phyloP scores from a whole-genome alignment of 92 coral and sea anemone species.

The Porites rus region DNA sequence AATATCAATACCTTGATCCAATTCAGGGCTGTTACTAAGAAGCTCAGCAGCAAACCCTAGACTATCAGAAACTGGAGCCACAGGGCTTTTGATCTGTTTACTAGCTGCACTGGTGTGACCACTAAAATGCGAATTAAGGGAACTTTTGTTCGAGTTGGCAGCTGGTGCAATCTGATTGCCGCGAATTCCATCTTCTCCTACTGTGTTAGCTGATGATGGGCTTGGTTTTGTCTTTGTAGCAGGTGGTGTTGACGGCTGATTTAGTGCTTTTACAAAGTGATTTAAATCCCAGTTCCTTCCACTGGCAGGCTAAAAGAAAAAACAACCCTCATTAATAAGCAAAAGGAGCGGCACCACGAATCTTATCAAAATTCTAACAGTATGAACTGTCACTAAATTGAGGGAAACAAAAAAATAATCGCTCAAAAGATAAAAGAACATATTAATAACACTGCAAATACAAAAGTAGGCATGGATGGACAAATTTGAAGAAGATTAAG shows the following conservation, averaged over 20 bases:
- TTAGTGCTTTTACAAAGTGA: constrained; percentile 51
- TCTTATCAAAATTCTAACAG: neutral
- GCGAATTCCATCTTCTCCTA: constrained; percentile 85
- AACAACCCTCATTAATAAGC: neutral
- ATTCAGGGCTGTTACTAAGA: constrained; percentile 27
- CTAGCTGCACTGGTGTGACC: neutral
- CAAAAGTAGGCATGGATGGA: no score
- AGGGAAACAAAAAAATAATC: no score
- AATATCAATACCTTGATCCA: constrained; percentile 42
- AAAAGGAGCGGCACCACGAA: neutral
- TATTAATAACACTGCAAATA: no score
- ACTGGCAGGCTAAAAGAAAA: constrained; percentile 43
- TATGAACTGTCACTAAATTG: no score
- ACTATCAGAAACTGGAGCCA: neutral
- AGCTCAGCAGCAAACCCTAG: constrained; percentile 40
- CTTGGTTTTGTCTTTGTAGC: constrained; percentile 60
- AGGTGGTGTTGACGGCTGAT: constrained; percentile 44
- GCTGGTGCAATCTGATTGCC: constrained; percentile 89
- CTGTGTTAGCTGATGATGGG: constrained; percentile 56
- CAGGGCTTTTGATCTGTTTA: constrained; percentile 31
- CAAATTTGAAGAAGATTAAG: no score
- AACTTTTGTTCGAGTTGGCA: constrained; percentile 63
- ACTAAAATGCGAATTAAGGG: constrained; percentile 52
- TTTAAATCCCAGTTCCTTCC: constrained; percentile 55
- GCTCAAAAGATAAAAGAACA: no score